A percentile compares a stretch with the other conserved stretches of the same genome.
These are phyloP conservation scores for Noctilio leporinus DNA, from an alignment of 2,113 vertebrate genomes.

Conservation along the genomic window DNA sequence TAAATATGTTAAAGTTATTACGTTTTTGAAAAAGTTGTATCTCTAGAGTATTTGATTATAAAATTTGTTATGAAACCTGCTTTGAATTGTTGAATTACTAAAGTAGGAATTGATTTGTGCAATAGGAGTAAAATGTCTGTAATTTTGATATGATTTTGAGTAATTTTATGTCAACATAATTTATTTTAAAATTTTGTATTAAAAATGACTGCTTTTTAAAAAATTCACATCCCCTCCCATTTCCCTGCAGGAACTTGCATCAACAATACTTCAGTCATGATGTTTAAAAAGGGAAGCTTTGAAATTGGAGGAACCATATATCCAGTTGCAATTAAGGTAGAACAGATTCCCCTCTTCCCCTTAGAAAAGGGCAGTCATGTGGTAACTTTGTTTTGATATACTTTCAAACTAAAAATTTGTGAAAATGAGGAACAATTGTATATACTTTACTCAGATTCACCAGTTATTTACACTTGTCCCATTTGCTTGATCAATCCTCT, in stretches of 20 bases:
- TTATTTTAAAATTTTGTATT: neutral
- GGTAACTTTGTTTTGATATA: neutral
- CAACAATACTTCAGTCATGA: constrained; percentile 99
- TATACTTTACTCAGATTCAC: neutral
- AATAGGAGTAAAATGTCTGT: neutral
- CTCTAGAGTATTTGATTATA: neutral
- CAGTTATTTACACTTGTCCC: neutral
- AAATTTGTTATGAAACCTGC: neutral
- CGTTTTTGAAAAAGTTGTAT: neutral
- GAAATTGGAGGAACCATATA: constrained; percentile 95
- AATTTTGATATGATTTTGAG: neutral
- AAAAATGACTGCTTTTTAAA: neutral
- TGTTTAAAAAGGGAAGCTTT: constrained; percentile 99
- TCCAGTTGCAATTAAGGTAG: constrained; percentile 97
- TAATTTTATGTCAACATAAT: neutral
- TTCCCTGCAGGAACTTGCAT: constrained; percentile 89
- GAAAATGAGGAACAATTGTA: neutral
- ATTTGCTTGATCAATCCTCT: neutral
- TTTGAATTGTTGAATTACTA: neutral
- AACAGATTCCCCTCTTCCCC: neutral
- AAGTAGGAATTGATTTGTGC: neutral
- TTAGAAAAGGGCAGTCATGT: neutral
- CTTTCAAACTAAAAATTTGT: neutral
- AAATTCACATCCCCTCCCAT: neutral
- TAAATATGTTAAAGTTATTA: neutral